Base-by-base conservation (phyloP, 2,888 invertebrate species). In the Invenusta paracnida region DNA sequence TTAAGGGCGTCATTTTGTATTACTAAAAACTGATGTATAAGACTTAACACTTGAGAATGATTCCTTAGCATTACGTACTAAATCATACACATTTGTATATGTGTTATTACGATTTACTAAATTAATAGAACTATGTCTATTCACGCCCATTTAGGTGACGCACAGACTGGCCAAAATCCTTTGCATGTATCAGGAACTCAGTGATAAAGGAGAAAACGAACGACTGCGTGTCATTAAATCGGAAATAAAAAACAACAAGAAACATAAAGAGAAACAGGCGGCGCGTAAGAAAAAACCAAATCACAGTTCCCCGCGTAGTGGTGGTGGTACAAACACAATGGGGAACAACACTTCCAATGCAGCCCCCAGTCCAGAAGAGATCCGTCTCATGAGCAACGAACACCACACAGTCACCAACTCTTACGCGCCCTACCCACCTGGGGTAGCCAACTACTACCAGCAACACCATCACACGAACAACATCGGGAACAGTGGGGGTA, bases 231-330 rank as follows among this genome's bases (percentile, higher is more conserved):
- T 85, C 0, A 85, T 85, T 30, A 82, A 84, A 17, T 85, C 85
- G 0, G 85, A 85, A 48, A 85, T 85, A 23, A 85, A 85, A 28
- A 66, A 85, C 66, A 85, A 85, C 67, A 82, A 81, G 66, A 82
- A 85, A 27, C 82, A 83, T 23, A 73, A 25, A 73, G 73, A 73
- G 25, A 73, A 73, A 73, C 73, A 73, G 23, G 25, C 73, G 5
- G 23, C 73, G 5, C 73, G 73, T 13, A 73, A 73, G 23, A 73
- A 73, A 23, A 73, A 73, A 73, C 73, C 73, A n/a, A 48, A 48
- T 48, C 48, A 48, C 5, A 11, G 11, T 11, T 48, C 48, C 17
- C 17, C 48, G 17, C 5, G 17, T 17, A 48, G 48, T 48, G 48
- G 48, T 48, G 5, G 5, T 48, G 48, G 5, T 17, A 48, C 48